A percentile compares a stretch with the other conserved stretches of the same genome.
Conservation (phyloP, 37 sponge, comb jelly and placozoan species). For the Trichoplax adhaerens region DNA sequence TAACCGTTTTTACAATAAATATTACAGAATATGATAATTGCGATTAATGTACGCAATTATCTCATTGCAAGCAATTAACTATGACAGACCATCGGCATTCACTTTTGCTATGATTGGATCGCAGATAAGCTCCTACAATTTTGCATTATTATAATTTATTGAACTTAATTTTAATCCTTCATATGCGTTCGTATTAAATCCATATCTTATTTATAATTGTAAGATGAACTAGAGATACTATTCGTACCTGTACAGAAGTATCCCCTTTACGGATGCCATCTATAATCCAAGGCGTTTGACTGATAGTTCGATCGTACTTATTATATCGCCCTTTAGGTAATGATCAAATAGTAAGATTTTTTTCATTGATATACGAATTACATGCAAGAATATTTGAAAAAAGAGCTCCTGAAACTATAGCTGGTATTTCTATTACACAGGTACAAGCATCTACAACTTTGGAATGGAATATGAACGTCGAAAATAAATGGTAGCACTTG, state of each 20-base stretch:
- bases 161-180: neutral
- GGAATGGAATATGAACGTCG: too few species aligned
- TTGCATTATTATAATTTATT: neutral
- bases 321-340: slow-evolving; percentile 76
- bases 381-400: too few species aligned
- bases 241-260: slow-evolving; percentile 35
- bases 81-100: too few species aligned
- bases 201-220: neutral
- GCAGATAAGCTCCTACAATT: slow-evolving; percentile 37
- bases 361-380: too few species aligned
- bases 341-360: too few species aligned
- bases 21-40: neutral
- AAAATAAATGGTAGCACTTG: too few species aligned
- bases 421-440: too few species aligned
- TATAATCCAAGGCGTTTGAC: slow-evolving; percentile 89
- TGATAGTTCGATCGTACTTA: slow-evolving; percentile 66
- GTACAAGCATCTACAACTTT: too few species aligned
- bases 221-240: neutral
- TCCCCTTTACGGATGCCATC: slow-evolving; percentile 64
- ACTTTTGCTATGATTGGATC: neutral
- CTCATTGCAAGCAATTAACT: neutral
- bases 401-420: too few species aligned
- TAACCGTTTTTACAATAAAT: too few species aligned
- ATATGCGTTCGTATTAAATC: neutral
- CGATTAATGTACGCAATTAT: neutral